Evolutionary conservation across 2,113 vertebrate species (phyloP).

Genomic region (Sarotherodon lohbergeri): DNA sequence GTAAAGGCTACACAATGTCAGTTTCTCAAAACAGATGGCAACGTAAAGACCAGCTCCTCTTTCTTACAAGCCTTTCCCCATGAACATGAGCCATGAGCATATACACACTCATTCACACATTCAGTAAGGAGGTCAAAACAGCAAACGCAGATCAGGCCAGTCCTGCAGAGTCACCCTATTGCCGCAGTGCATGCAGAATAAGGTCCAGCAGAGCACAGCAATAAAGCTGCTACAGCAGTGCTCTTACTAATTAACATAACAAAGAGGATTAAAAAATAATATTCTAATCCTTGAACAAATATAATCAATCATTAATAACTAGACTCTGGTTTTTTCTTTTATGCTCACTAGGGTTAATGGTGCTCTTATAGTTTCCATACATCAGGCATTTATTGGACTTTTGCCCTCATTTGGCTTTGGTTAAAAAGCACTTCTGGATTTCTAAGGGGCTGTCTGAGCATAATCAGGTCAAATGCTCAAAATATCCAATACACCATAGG

Average conservation of each 20-base stretch:
- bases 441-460: not conserved
- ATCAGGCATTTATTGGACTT: not conserved
- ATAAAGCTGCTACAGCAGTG: not conserved
- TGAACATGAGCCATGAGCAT: not conserved
- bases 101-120: not conserved
- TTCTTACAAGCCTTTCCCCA: not conserved
- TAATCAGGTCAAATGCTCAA: conserved; percentile 39
- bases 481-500: not conserved
- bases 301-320: not conserved
- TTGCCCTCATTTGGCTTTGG: not conserved
- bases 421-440: not conserved
- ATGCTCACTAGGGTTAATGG: not conserved
- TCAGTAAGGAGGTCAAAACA: not conserved
- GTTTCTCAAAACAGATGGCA: not conserved
- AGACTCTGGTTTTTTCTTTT: not conserved
- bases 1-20: not conserved
- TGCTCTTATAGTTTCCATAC: not conserved
- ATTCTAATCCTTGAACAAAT: not conserved
- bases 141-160: not conserved
- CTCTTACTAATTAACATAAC: not conserved
- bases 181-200: conserved; percentile 15
- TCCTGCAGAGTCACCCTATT: conserved; percentile 41
- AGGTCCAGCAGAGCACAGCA: conserved; percentile 6
- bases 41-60: not conserved
- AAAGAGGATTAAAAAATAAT: not conserved